Evolutionary conservation across 2,888 invertebrate genomes (phyloP).

Genomic region (Morinoia aosen): DNA sequence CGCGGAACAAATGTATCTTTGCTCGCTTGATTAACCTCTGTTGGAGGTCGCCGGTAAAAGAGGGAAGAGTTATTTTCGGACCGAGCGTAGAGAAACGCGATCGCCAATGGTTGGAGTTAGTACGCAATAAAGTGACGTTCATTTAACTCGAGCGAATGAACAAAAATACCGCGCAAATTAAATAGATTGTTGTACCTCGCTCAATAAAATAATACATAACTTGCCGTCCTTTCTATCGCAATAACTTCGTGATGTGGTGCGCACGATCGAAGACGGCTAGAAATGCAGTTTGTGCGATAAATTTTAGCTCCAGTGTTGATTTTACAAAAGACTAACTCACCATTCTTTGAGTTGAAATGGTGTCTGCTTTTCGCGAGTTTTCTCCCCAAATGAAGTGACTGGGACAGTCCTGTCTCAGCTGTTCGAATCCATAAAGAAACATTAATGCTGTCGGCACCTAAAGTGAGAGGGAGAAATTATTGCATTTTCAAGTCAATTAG

Average conservation of each 20-base stretch:
- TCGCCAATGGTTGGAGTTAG: background rate
- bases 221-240: background rate
- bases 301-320: background rate
- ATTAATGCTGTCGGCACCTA: background rate
- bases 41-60: background rate
- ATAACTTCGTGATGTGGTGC: background rate
- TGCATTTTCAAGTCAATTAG: conserved; percentile 19
- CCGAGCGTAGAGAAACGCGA: background rate
- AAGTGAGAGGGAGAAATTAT: background rate
- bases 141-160: background rate
- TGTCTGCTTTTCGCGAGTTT: background rate
- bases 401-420: background rate
- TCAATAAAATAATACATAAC: background rate
- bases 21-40: conserved; percentile 3
- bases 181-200: background rate
- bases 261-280: background rate
- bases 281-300: background rate
- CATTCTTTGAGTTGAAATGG: background rate
- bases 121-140: background rate
- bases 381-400: background rate
- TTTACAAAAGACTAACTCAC: background rate
- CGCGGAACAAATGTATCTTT: conserved; percentile 2
- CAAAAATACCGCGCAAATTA: background rate
- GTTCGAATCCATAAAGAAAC: background rate
- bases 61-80: background rate